Base-by-base conservation (phyloP, 2,888 invertebrate species). In the Isoperla grammatica region DNA sequence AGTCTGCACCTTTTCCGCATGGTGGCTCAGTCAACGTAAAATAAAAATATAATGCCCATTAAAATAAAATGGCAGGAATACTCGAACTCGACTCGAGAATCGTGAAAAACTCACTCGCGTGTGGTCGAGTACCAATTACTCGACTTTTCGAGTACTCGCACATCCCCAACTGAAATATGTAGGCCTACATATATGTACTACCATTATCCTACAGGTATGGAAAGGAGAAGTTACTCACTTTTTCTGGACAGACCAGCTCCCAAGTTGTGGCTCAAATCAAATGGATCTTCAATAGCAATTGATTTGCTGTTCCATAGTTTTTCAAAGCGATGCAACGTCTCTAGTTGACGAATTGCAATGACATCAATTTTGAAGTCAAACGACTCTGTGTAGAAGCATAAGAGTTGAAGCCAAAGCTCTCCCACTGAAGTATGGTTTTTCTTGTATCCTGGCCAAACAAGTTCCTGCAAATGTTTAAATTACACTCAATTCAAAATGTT, bases 221-320 rank as follows among this genome's bases (percentile, higher is more conserved):
- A n/a, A n/a, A n/a, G n/a, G n/a, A n/a, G n/a, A 35, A 19, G 46
- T 46, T 54, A 73, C 76, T 74, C 71, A 81, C 80, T 81, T 70
- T 77, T 77, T 60, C 74, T 71, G 1, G 78, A 75, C 46, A 83
- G 70, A 2, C 79, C 80, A 56, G 75, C 73, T 15, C 81, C 81
- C 40, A 83, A 71, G 68, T 83, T 83, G 67, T 82, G 82, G 60
- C 67, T 72, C 37, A 78, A 70, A 67, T 81, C 79, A 73, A 83
- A 83, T 6, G 83, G 83, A 73, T 83, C 83, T 73, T 83, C 82
- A 64, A 83, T 79, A 29, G 79, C 79, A 55, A 83, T 72, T 50
- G 74, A 74, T 54, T 73, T 73, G 1, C 76, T 73, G 66, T 75
- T 77, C 81, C 81, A 82, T 23, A 78, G 71, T 68, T 82, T 82